Conservation (phyloP, 2,888 invertebrate genomes). For the Synanthedon myopaeformis region DNA sequence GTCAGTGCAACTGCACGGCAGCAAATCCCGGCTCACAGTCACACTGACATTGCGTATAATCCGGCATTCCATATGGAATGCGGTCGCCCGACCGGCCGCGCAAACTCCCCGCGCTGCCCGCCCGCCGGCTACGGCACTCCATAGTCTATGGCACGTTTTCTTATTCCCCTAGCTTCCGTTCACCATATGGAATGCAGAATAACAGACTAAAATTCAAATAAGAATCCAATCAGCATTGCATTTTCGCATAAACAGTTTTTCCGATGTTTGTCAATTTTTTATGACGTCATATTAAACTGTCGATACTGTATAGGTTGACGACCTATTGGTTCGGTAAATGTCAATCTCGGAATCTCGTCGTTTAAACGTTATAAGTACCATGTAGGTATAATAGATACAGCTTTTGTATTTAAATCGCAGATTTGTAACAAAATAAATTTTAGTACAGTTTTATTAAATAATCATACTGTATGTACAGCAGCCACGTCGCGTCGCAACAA, state of each 20-base stretch:
- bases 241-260: not conserved
- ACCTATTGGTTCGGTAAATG: not conserved
- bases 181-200: conserved; percentile 54
- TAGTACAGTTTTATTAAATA: too few relatives aligned
- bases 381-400: too few relatives aligned
- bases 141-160: conserved; percentile 40
- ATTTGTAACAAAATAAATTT: not conserved
- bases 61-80: conserved; percentile 68
- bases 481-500: conserved; percentile 55
- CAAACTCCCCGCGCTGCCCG: conserved; percentile 30
- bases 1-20: conserved; percentile 21
- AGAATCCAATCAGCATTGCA: conserved; percentile 30
- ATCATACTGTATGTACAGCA: conserved; percentile 34
- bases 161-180: conserved; percentile 52
- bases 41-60: conserved; percentile 68
- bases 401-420: not conserved
- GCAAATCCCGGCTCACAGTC: conserved; percentile 46
- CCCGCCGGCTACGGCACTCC: conserved; percentile 18
- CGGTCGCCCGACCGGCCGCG: conserved; percentile 57
- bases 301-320: not conserved
- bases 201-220: conserved; percentile 34
- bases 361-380: conserved; percentile 19
- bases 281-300: conserved; percentile 28
- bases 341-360: conserved; percentile 15
- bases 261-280: conserved; percentile 6